These are phyloP conservation scores for Zootermopsis nevadensis DNA, from an alignment of 2,888 invertebrate genomes.

Conservation along the genomic window DNA sequence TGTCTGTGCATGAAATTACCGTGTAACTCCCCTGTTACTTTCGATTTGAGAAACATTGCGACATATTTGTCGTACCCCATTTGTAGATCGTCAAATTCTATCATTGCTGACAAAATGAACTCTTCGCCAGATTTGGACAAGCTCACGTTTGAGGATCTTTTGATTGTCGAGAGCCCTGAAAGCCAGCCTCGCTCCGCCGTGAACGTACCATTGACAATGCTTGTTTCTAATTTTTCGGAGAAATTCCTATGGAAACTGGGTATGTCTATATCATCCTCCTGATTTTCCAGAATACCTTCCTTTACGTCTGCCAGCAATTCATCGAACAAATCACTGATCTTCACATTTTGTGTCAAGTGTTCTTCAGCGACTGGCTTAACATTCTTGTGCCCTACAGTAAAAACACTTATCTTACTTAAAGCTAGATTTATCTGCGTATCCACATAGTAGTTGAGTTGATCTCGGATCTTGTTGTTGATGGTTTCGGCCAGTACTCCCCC, in stretches of 20 bases:
- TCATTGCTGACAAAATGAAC: neutral
- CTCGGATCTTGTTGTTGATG: neutral
- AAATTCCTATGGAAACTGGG: conserved; percentile 23
- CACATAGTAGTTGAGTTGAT: neutral
- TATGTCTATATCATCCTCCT: neutral
- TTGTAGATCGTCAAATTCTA: neutral
- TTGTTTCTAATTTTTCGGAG: conserved; percentile 11
- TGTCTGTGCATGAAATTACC: neutral
- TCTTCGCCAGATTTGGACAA: neutral
- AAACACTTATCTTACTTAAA: neutral
- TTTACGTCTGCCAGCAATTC: conserved; percentile 8
- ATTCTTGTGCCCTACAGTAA: conserved; percentile 24
- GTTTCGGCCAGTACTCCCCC: neutral
- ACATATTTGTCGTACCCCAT: conserved; percentile 15
- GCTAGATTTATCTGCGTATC: neutral
- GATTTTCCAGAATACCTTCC: neutral
- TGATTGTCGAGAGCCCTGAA: neutral
- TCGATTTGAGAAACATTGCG: neutral
- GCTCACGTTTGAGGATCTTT: conserved; percentile 6
- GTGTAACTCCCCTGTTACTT: neutral
- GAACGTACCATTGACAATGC: neutral
- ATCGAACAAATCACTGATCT: conserved; percentile 15
- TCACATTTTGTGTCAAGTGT: neutral
- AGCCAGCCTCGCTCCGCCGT: neutral
- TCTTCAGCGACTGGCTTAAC: neutral